phyloP scores from a whole-genome alignment of 1,140 invertebrate species.

The Thrips palmi region DNA sequence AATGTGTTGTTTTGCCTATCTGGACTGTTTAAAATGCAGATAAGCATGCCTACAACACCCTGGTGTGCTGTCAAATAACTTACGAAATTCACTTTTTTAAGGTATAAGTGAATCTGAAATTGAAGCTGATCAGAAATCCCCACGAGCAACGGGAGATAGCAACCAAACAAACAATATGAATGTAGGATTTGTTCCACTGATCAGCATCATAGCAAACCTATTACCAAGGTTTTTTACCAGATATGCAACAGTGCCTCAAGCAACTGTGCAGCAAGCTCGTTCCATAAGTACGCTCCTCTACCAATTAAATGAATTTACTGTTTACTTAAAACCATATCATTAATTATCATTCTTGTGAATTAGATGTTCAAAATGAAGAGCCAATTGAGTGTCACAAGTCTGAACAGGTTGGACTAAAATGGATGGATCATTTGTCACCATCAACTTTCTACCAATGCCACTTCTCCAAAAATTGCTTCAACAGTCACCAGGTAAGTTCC shows the following conservation, averaged over 20 bases:
- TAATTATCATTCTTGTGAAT: constrained; percentile 3
- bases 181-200: constrained; percentile 16
- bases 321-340: no score
- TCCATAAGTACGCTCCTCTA: no score
- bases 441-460: no score
- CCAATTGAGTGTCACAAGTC: constrained; percentile 1
- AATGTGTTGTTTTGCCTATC: constrained; percentile 3
- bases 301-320: no score
- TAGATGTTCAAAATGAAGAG: constrained; percentile 2
- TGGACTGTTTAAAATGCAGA: constrained; percentile 1
- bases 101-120: no score
- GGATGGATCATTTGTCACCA: neutral
- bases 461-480: no score
- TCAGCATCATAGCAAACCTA: constrained; percentile 15
- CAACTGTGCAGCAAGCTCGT: constrained; percentile 7
- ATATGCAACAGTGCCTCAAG: constrained; percentile 7
- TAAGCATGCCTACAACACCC: neutral
- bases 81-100: neutral
- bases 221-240: constrained; percentile 13
- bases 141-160: neutral
- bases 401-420: neutral
- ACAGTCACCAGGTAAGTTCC: no score
- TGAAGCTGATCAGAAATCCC: neutral
- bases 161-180: constrained; percentile 12
- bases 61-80: neutral